Evolutionary conservation across 2,797 vertebrate species (phyloP).

Genomic region (Iguana delicatissima): DNA sequence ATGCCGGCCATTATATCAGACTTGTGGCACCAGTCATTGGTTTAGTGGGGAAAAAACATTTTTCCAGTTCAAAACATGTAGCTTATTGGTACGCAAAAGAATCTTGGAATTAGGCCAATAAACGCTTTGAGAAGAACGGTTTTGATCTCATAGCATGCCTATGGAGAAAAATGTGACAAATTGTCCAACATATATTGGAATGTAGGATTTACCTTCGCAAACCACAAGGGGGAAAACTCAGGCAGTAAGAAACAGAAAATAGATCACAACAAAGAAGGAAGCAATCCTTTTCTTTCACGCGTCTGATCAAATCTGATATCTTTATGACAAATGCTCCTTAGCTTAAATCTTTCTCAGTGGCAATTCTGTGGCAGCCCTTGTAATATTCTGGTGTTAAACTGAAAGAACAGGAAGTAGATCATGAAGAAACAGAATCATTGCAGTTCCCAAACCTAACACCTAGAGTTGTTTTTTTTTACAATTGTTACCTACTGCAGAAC

Average conservation of each 20-base stretch:
- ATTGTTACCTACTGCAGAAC: not conserved
- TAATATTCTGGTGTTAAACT: not conserved
- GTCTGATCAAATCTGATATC: not conserved
- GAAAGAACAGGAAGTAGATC: not conserved
- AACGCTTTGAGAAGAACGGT: not conserved
- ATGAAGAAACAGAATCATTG: not conserved
- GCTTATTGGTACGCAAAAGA: not conserved
- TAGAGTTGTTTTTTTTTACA: not conserved
- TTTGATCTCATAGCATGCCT: not conserved
- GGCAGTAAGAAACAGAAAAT: not conserved
- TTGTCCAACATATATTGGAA: not conserved
- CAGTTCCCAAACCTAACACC: not conserved
- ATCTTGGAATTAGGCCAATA: not conserved
- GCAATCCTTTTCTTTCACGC: not conserved
- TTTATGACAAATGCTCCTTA: not conserved
- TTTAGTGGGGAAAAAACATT: not conserved
- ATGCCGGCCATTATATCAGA: not conserved
- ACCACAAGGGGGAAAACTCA: not conserved
- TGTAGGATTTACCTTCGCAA: constrained; percentile 2
- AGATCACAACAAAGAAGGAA: not conserved
- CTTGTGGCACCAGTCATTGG: not conserved
- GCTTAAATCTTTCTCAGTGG: not conserved
- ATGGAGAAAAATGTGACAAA: not conserved
- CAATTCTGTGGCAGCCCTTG: no score
- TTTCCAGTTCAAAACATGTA: not conserved